Evolutionary conservation across 2,888 invertebrate genomes (phyloP).

Genomic region (Apodemia zela): DNA sequence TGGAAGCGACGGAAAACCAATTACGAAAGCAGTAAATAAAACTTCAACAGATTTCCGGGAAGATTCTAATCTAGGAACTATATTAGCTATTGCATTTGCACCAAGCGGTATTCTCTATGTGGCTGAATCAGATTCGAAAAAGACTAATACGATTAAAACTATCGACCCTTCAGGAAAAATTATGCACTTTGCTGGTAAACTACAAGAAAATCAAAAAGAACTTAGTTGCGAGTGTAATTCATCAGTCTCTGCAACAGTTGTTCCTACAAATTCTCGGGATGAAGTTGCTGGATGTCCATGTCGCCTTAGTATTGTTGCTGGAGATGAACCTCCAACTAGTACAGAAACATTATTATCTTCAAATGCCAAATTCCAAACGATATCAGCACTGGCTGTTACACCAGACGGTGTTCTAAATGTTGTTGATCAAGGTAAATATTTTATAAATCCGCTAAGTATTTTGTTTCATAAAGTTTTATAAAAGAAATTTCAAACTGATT

Average conservation of each 20-base stretch:
- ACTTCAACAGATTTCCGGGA: constrained; percentile 79
- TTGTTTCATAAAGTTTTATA: not conserved
- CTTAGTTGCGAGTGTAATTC: constrained; percentile 81
- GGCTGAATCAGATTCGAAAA: constrained; percentile 94
- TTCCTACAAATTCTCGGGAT: constrained; percentile 58
- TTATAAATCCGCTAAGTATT: no score
- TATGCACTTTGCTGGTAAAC: constrained; percentile 94
- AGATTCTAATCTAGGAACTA: constrained; percentile 89
- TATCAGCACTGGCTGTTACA: constrained; percentile 94
- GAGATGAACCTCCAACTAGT: constrained; percentile 86
- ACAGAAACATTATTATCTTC: constrained; percentile 93
- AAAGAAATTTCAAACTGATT: not conserved
- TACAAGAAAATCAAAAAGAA: constrained; percentile 82
- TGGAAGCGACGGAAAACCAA: constrained; percentile 71
- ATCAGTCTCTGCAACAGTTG: constrained; percentile 76
- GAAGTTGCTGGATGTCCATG: constrained; percentile 73
- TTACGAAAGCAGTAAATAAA: constrained; percentile 57
- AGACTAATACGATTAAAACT: constrained; percentile 89
- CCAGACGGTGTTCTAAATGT: constrained; percentile 97
- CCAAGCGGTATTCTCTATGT: constrained; percentile 95
- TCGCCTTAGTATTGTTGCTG: constrained; percentile 74
- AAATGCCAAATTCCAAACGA: constrained; percentile 93
- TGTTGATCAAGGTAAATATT: constrained; percentile 90
- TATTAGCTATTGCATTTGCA: constrained; percentile 93
- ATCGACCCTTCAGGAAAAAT: constrained; percentile 95